Evolutionary conservation across 2,888 invertebrate species (phyloP).

Genomic region (Ormyrus thymus): DNA sequence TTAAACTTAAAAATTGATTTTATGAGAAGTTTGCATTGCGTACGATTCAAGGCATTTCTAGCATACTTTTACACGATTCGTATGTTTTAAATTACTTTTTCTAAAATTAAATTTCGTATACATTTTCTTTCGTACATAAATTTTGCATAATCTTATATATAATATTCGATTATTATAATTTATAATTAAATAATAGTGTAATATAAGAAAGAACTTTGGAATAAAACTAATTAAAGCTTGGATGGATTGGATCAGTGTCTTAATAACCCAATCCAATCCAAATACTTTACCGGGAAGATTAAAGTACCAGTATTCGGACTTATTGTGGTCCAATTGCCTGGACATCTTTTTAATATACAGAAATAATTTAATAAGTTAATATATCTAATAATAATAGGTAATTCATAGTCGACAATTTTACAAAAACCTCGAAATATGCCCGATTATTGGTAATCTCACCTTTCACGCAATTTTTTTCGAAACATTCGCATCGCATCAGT

Average conservation of each 20-base stretch:
- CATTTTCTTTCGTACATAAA: constrained; percentile 20
- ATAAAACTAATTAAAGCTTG: constrained; percentile 50
- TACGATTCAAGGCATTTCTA: not conserved
- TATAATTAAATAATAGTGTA: constrained; percentile 14
- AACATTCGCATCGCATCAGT: constrained; percentile 18
- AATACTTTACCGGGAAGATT: constrained; percentile 33
- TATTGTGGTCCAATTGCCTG: no score
- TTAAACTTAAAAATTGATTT: constrained; percentile 11
- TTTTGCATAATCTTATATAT: constrained; percentile 26
- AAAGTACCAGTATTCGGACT: not conserved
- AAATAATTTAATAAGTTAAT: no score
- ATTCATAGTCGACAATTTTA: not conserved
- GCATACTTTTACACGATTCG: not conserved
- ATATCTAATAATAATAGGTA: no score
- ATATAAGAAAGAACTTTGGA: constrained; percentile 23
- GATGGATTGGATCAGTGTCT: constrained; percentile 22
- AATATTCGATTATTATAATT: constrained; percentile 27
- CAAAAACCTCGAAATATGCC: no score
- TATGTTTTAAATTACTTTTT: constrained; percentile 7
- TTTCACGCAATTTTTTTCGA: not conserved
- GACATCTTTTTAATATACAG: no score
- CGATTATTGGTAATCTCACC: no score
- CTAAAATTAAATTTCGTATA: constrained; percentile 25
- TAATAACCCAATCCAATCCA: constrained; percentile 30
- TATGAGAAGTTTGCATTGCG: constrained; percentile 5